Percentiles rank a stretch among this genome's conserved stretches.
These are phyloP conservation scores for Dipodomys merriami DNA, from an alignment of 2,113 vertebrate genomes.

Conservation along the genomic window DNA sequence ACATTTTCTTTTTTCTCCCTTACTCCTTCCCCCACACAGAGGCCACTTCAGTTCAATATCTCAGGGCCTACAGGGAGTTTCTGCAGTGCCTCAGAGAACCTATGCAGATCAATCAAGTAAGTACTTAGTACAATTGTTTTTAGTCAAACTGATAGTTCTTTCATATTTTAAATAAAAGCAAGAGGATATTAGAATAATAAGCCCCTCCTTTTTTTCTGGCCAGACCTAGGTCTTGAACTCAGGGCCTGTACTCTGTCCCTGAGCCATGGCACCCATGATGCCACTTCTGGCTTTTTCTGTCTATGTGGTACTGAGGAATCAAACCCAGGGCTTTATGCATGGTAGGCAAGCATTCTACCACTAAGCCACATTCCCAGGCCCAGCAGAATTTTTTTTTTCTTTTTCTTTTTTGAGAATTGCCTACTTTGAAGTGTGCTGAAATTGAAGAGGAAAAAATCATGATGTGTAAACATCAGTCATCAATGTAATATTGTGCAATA, in stretches of 20 bases:
- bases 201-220: too few species aligned
- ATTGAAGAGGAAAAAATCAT: constrained; percentile 14
- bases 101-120: constrained; percentile 91
- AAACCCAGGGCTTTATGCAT: too few species aligned
- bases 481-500: not conserved
- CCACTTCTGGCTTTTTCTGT: too few species aligned
- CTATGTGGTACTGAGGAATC: too few species aligned
- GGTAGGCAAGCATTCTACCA: too few species aligned
- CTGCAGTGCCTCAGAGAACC: constrained; percentile 88
- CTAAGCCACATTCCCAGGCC: too few species aligned
- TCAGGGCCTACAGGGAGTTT: constrained; percentile 89
- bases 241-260: too few species aligned
- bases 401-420: not conserved
- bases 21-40: constrained; percentile 83
- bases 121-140: constrained; percentile 48
- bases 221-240: too few species aligned
- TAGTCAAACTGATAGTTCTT: not conserved
- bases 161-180: constrained; percentile 25
- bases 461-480: not conserved
- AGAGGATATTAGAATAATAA: not conserved
- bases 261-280: too few species aligned
- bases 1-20: not conserved
- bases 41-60: constrained; percentile 87
- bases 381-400: too few species aligned
- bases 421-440: not conserved